Evolutionary conservation across 1,140 invertebrate genomes (phyloP).

Genomic region (Drosophila kurseongensis): DNA sequence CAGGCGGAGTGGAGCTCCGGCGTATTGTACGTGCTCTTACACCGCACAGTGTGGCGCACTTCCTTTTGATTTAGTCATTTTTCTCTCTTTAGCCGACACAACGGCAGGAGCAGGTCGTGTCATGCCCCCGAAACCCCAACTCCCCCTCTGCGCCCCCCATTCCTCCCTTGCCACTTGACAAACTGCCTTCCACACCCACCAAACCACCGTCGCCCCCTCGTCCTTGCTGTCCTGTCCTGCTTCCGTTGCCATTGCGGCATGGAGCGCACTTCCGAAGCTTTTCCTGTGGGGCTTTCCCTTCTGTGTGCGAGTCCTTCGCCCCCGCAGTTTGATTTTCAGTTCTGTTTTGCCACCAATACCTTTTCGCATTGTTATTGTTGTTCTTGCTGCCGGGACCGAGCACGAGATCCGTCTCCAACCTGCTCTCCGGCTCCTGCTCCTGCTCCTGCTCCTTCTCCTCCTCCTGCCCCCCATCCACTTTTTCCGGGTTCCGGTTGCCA

Average conservation of each 20-base stretch:
- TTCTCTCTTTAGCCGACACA: slow-evolving; percentile 81
- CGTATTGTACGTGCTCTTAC: slow-evolving; percentile 79
- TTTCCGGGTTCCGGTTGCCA: slow-evolving; percentile 22
- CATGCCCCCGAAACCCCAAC: slow-evolving; percentile 19
- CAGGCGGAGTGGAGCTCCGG: slow-evolving; percentile 28
- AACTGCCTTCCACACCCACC: slow-evolving; percentile 33
- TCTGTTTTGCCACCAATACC: slow-evolving; percentile 78
- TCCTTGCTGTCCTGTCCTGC: slow-evolving; percentile 29
- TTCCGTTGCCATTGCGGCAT: slow-evolving; percentile 68
- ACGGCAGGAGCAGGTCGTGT: slow-evolving; percentile 53
- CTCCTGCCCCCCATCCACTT: neutral
- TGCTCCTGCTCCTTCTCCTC: slow-evolving; percentile 1
- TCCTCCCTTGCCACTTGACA: slow-evolving; percentile 47
- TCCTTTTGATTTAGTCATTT: slow-evolving; percentile 84
- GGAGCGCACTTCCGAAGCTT: slow-evolving; percentile 79
- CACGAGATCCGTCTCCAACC: slow-evolving; percentile 59
- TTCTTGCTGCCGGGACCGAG: slow-evolving; percentile 38
- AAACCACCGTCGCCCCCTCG: slow-evolving; percentile 5
- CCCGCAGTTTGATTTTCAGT: slow-evolving; percentile 72
- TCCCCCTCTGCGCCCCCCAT: neutral
- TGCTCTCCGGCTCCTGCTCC: slow-evolving; percentile 35
- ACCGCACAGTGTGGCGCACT: slow-evolving; percentile 79
- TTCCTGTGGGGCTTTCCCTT: slow-evolving; percentile 55
- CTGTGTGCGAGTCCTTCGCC: slow-evolving; percentile 34
- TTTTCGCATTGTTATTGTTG: slow-evolving; percentile 62